Conservation (phyloP, 2,888 invertebrate genomes). For the Criorhina ranunculi region DNA sequence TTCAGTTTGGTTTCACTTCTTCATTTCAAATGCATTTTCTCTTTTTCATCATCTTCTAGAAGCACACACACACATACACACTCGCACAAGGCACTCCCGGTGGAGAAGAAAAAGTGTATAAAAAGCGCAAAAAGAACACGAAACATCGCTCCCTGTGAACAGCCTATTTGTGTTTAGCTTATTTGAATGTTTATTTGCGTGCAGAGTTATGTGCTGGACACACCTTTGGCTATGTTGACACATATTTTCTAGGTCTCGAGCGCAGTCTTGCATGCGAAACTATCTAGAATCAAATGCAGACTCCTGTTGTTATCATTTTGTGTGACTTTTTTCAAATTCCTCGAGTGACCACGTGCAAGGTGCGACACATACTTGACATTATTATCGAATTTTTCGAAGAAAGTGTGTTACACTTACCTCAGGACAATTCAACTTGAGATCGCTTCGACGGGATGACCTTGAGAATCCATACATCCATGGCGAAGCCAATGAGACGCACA, state of each 20-base stretch:
- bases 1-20: conserved; percentile 72
- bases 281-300: conserved; percentile 27
- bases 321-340: conserved; percentile 46
- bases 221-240: conserved; percentile 73
- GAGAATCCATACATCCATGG: conserved; percentile 75
- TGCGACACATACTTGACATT: conserved; percentile 50
- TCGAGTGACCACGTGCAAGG: conserved; percentile 62
- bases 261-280: conserved; percentile 45
- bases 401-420: conserved; percentile 72
- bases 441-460: conserved; percentile 73
- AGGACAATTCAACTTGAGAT: conserved; percentile 77
- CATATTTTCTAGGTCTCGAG: conserved; percentile 57
- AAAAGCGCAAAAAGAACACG: conserved; percentile 21
- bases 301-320: conserved; percentile 15
- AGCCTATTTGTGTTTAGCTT: conserved; percentile 55
- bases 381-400: conserved; percentile 40
- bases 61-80: neutral
- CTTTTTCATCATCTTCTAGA: conserved; percentile 65
- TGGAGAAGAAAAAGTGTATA: conserved; percentile 16
- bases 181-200: conserved; percentile 69
- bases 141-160: conserved; percentile 29
- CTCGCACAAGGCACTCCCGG: conserved; percentile 11
- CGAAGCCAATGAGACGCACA: conserved; percentile 38
- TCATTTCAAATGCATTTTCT: conserved; percentile 76
- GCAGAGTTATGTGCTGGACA: conserved; percentile 69